A percentile compares a stretch with the other conserved stretches of the same genome.
phyloP scores from a whole-genome alignment of 2,888 invertebrate species.

The Orthosia cruda region DNA sequence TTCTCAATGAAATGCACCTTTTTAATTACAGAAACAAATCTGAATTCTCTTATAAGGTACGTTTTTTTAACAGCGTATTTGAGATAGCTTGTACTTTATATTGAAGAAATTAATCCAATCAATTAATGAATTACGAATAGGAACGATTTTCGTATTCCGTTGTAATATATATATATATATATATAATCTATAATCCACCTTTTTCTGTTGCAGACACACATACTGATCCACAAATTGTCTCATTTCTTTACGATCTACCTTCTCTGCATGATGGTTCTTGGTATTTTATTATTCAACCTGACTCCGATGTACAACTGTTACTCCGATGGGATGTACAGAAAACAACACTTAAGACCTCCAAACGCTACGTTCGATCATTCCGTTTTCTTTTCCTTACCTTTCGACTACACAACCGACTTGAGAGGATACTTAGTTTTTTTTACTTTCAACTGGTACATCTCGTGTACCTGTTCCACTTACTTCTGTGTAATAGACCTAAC shows the following conservation, averaged over 20 bases:
- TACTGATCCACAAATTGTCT: conserved; percentile 37
- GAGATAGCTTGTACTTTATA: neutral
- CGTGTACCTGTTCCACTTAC: neutral
- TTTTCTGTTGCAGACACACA: conserved; percentile 46
- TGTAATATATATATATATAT: neutral
- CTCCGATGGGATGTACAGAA: conserved; percentile 14
- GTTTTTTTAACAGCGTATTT: neutral
- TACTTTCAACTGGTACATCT: conserved; percentile 15
- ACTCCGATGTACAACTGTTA: conserved; percentile 44
- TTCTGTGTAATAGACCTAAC: conserved; percentile 30
- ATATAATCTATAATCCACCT: no score
- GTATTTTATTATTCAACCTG: conserved; percentile 29
- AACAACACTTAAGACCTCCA: conserved; percentile 11
- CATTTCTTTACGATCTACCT: conserved; percentile 40
- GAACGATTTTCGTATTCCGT: neutral
- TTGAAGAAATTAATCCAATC: no score
- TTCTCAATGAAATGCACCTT: conserved; percentile 41
- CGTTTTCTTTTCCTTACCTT: conserved; percentile 36
- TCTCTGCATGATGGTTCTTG: neutral
- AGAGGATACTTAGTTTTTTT: conserved; percentile 13
- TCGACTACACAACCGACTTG: conserved; percentile 20
- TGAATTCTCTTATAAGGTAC: conserved; percentile 41
- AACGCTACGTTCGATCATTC: conserved; percentile 45
- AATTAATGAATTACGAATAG: neutral
- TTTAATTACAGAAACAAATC: conserved; percentile 41